A percentile compares a stretch with the other conserved stretches of the same genome.
Conservation (phyloP, 2,888 invertebrate genomes). For the Chaetogeoica ovagalla region DNA sequence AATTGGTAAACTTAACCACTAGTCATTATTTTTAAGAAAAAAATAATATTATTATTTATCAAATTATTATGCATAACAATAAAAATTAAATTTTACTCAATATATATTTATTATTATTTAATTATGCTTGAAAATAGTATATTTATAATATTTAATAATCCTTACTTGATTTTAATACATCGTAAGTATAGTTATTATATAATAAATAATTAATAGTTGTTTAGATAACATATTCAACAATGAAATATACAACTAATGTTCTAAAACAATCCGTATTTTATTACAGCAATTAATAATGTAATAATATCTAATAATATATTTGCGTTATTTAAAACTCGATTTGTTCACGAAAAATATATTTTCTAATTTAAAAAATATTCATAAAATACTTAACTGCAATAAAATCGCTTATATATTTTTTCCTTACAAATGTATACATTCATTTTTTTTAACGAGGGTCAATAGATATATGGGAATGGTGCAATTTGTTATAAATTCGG, state of each 20-base stretch:
- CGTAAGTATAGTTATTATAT: too few relatives aligned
- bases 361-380: not conserved
- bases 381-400: too few relatives aligned
- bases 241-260: too few relatives aligned
- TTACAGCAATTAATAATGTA: not conserved
- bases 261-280: not conserved
- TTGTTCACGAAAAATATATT: not conserved
- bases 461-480: slow-evolving; percentile 13
- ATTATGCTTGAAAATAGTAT: too few relatives aligned
- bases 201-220: too few relatives aligned
- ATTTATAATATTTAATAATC: too few relatives aligned
- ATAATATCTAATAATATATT: not conserved
- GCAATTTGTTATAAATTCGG: slow-evolving; percentile 24
- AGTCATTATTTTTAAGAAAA: too few relatives aligned
- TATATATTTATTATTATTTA: too few relatives aligned
- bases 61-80: not conserved
- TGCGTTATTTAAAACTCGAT: not conserved
- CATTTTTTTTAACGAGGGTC: slow-evolving; percentile 30
- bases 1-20: too few relatives aligned
- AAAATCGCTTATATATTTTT: slow-evolving; percentile 13
- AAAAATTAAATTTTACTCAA: not conserved
- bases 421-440: slow-evolving; percentile 18
- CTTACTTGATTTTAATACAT: too few relatives aligned
- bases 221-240: too few relatives aligned
- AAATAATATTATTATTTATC: not conserved